Conservation (phyloP, 2,797 vertebrate genomes). For the Pangasius mekongensis region DNA sequence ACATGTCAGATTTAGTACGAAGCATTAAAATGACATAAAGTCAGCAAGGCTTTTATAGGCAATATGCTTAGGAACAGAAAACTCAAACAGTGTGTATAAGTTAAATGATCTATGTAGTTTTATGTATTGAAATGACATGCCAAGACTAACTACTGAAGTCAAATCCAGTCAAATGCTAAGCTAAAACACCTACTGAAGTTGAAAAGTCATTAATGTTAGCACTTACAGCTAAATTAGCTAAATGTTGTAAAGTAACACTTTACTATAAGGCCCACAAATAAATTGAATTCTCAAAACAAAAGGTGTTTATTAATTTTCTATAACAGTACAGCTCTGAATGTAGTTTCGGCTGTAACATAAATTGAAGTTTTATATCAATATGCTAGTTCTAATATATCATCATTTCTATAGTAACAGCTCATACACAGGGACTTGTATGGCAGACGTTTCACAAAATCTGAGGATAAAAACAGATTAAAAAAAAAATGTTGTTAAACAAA, state of each 20-base stretch:
- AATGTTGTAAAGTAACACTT: neutral
- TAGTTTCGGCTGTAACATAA: neutral
- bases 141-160: neutral
- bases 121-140: neutral
- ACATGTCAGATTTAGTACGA: conserved; percentile 18
- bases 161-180: neutral
- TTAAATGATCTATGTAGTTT: neutral
- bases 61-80: neutral
- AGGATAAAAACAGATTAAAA: no score
- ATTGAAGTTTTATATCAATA: no score
- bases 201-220: neutral
- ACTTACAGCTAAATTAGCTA: neutral
- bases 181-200: neutral
- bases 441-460: no score
- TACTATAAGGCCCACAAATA: neutral
- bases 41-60: neutral
- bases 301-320: neutral
- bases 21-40: conserved; percentile 23
- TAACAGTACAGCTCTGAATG: neutral
- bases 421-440: no score
- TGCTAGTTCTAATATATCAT: no score
- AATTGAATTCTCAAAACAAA: no score
- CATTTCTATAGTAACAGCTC: no score
- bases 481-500: no score
- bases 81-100: neutral